Evolutionary conservation across 1,140 invertebrate genomes (phyloP), one percentile per base, ranked within the genome.

Genomic region (Magallana gigas): DNA sequence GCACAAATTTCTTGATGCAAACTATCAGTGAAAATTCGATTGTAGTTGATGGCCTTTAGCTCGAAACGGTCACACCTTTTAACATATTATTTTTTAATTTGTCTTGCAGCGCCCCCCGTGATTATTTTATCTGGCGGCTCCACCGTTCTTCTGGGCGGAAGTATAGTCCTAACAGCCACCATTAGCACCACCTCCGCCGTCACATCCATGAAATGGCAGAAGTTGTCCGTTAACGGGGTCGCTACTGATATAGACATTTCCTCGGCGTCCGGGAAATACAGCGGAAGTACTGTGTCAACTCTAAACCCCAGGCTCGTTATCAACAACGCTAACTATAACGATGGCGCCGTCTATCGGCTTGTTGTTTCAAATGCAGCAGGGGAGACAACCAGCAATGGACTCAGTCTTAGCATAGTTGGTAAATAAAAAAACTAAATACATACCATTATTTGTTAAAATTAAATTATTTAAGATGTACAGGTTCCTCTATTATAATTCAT

Each of bases 241-340:
- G 68, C 23, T 36, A 29, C 68, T 29, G 68, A 76, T 76, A 76
- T 76, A 36, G 68, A 76, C 8, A 76, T 76, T 36, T 18, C 68
- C 9, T 29, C 68, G 11, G 8, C 68, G 9, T 76, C 68, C 36
- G 68, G 68, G 23, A 76, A 76, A 76, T 76, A 76, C 23, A 2
- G 8, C 2, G 68, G 68, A 29, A 76, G 68, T 23, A 76, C 68
- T 4, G 68, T 76, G 23, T 76, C 68, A 12, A 29, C 68, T 5
- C 0, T 76, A 2, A 76, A 76, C 14, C 68, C 68, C 8, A 76
- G 23, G 14, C 68, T 76, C 14, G 68, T 76, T 76, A 76, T 76
- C 68, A 76, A 76, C 23, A 76, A 76, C 36, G 68, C 68, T 12
- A 76, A 76, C 36, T 76, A 76, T 76, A 76, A 76, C 36, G 68